phyloP scores from a whole-genome alignment of 2,888 invertebrate genomes.

The Cyaniris semiargus region DNA sequence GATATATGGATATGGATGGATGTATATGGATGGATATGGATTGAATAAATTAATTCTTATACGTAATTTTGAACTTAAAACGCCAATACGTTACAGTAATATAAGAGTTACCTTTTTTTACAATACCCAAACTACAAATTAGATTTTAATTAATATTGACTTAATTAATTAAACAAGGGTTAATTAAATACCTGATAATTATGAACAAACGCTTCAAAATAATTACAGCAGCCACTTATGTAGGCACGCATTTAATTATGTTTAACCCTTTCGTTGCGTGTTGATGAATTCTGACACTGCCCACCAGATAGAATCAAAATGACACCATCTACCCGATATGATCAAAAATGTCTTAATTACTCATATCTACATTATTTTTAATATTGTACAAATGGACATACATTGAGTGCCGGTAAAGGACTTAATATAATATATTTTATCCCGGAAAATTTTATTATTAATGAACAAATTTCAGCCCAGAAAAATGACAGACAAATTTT shows the following conservation, averaged over 20 bases:
- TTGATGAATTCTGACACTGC: constrained; percentile 7
- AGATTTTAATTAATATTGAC: background rate
- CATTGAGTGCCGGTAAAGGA: no score
- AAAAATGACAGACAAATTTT: background rate
- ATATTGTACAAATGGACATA: background rate
- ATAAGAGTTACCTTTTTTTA: background rate
- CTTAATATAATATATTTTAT: no score
- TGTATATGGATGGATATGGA: no score
- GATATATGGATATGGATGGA: no score
- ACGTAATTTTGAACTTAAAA: background rate
- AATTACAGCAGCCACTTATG: constrained; percentile 51
- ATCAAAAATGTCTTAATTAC: constrained; percentile 10
- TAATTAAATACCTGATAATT: constrained; percentile 20
- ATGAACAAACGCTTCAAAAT: constrained; percentile 11
- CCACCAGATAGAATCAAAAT: background rate
- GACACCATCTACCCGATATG: background rate
- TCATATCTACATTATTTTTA: background rate
- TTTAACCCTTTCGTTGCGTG: constrained; percentile 57
- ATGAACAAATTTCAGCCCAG: no score
- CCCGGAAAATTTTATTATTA: no score
- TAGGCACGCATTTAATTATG: constrained; percentile 56
- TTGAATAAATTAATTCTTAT: no score
- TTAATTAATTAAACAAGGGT: background rate
- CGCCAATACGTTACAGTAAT: background rate
- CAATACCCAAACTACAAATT: background rate